Evolutionary conservation across 37 sponge, comb jelly and placozoan genomes (phyloP).

Genomic region (Chondrosia reniformis): DNA sequence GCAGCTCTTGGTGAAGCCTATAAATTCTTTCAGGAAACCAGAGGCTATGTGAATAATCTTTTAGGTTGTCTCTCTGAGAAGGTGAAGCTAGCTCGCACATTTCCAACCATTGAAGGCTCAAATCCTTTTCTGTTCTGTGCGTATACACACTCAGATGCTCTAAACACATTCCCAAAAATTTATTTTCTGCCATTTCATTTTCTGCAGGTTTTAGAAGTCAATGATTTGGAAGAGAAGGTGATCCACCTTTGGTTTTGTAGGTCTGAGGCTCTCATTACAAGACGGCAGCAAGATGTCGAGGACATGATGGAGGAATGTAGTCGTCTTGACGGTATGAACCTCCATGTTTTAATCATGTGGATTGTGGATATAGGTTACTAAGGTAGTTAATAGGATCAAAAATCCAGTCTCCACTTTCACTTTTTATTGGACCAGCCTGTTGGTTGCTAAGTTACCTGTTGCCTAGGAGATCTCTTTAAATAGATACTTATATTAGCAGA

Average conservation of each 20-base stretch:
- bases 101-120: no score
- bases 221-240: conserved; percentile 25
- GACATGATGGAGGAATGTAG: conserved; percentile 58
- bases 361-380: no score
- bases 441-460: no score
- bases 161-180: neutral
- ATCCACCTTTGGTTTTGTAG: conserved; percentile 12
- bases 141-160: neutral
- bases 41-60: conserved; percentile 58
- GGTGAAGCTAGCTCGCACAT: no score
- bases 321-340: neutral
- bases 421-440: no score
- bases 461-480: no score
- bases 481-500: no score
- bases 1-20: conserved; percentile 20
- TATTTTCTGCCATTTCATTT: neutral
- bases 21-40: conserved; percentile 75
- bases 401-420: no score
- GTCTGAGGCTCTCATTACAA: conserved; percentile 35
- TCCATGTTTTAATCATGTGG: no score
- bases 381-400: no score
- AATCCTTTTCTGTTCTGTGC: no score
- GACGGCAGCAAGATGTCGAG: conserved; percentile 63
- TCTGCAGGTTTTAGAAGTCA: neutral
- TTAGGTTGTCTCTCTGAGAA: conserved; percentile 12